Evolutionary conservation across 2,113 vertebrate genomes (phyloP).

Genomic region (Probosciger aterrimus): DNA sequence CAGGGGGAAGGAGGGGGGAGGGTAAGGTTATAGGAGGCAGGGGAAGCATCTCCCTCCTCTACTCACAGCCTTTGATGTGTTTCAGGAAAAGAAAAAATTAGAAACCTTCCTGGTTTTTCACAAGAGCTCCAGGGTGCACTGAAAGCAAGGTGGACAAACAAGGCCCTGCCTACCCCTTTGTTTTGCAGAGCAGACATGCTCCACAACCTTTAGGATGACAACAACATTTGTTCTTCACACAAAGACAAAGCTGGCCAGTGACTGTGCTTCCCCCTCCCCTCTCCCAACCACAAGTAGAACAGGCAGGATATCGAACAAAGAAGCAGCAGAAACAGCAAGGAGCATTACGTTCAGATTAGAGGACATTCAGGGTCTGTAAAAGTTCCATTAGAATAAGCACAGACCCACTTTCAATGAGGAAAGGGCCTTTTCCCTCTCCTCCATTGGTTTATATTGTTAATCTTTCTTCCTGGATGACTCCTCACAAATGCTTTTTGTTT

Average conservation of each 20-base stretch:
- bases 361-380: constrained; percentile 68
- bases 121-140: constrained; percentile 12
- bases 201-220: constrained; percentile 69
- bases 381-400: constrained; percentile 77
- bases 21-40: neutral
- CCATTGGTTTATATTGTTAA: constrained; percentile 72
- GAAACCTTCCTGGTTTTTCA: constrained; percentile 46
- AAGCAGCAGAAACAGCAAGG: constrained; percentile 57
- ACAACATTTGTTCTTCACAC: constrained; percentile 68
- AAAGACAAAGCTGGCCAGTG: constrained; percentile 65
- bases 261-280: constrained; percentile 40
- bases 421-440: constrained; percentile 44
- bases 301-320: constrained; percentile 70
- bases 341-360: constrained; percentile 74
- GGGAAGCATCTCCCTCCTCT: constrained; percentile 30
- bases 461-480: constrained; percentile 78
- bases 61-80: constrained; percentile 39
- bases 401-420: constrained; percentile 72
- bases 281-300: constrained; percentile 36
- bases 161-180: constrained; percentile 34
- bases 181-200: constrained; percentile 37
- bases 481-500: constrained; percentile 80
- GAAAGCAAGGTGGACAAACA: constrained; percentile 34
- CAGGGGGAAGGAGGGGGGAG: neutral
- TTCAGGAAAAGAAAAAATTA: constrained; percentile 57